These are phyloP conservation scores for Arctocebus calabarensis DNA, from an alignment of 2,797 vertebrate genomes.

Conservation along the genomic window DNA sequence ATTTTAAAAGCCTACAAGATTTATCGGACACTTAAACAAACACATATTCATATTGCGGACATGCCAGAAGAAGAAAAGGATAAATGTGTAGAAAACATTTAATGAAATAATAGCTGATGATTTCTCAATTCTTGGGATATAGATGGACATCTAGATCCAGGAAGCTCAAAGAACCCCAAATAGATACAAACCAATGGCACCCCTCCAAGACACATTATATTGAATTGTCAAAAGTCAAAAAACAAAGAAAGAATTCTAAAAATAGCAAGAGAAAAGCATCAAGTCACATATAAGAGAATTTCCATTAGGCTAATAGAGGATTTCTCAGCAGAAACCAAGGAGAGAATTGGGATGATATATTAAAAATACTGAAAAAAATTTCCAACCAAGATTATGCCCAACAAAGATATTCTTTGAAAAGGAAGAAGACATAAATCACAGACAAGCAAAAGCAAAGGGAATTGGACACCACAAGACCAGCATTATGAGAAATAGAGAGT, in stretches of 20 bases:
- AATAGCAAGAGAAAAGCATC: neutral
- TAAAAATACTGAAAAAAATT: neutral
- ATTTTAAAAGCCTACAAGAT: neutral
- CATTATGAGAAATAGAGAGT: neutral
- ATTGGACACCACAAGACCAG: neutral
- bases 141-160: neutral
- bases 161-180: neutral
- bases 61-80: neutral
- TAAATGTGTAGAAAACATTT: neutral
- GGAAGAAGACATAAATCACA: neutral
- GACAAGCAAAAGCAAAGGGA: neutral
- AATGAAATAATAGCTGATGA: neutral
- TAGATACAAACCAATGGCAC: neutral
- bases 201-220: neutral
- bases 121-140: neutral
- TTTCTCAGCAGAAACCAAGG: neutral
- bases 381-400: neutral
- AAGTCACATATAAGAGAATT: neutral
- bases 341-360: neutral
- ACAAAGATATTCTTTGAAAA: neutral
- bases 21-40: neutral
- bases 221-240: neutral
- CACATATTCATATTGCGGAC: neutral
- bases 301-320: neutral
- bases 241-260: neutral